Evolutionary conservation across 2,797 vertebrate genomes (phyloP).

Genomic region (Acanthis flammea): DNA sequence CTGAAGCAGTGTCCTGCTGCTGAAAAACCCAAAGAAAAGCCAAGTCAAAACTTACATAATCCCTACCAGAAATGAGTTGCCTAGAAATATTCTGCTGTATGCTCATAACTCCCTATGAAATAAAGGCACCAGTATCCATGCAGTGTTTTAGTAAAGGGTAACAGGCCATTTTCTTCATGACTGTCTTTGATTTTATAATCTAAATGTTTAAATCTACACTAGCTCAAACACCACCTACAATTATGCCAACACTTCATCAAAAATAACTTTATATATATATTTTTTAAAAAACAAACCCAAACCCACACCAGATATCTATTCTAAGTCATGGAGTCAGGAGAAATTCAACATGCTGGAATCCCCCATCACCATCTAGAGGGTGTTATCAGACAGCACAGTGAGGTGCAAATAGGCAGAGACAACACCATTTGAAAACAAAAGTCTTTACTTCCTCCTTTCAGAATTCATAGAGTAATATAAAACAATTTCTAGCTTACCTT

Average conservation of each 20-base stretch:
- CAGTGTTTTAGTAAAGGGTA: not conserved
- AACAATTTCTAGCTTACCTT: not conserved
- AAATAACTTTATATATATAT: not conserved
- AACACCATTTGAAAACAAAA: not conserved
- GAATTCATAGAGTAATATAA: not conserved
- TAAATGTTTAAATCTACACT: slow-evolving; percentile 35
- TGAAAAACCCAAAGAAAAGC: not conserved
- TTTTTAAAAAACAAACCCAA: not conserved
- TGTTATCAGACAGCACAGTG: not conserved
- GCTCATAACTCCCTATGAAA: not conserved
- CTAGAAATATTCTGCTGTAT: not conserved
- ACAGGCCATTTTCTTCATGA: slow-evolving; percentile 9
- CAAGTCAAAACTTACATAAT: not conserved
- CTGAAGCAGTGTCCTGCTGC: not conserved
- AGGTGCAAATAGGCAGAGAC: not conserved
- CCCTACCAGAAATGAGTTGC: not conserved
- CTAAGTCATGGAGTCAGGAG: not conserved
- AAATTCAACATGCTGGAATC: not conserved
- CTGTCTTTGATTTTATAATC: slow-evolving; percentile 17
- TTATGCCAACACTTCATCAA: slow-evolving; percentile 45
- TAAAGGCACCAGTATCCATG: not conserved
- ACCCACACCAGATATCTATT: not conserved
- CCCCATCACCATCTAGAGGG: slow-evolving; percentile 54
- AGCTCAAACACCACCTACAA: slow-evolving; percentile 63
- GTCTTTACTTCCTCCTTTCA: not conserved